Conservation (phyloP, 1,140 invertebrate species). For the Sitobion miscanthi region DNA sequence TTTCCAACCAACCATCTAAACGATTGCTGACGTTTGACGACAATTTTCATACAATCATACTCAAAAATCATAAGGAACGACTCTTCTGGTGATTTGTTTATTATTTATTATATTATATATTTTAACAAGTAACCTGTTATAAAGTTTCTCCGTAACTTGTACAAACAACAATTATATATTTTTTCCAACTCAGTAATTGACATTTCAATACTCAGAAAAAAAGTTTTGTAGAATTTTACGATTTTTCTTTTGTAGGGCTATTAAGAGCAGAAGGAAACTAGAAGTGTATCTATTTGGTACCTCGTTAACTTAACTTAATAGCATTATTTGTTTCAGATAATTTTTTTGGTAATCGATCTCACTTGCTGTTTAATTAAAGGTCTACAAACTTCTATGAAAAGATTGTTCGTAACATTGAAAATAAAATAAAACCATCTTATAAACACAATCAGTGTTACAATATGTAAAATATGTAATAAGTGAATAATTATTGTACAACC, state of each 20-base stretch:
- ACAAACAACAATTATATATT: slow-evolving; percentile 17
- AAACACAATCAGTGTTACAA: too few species aligned
- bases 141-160: not conserved
- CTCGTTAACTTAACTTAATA: not conserved
- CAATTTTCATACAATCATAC: not conserved
- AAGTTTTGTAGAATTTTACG: not conserved
- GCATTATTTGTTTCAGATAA: not conserved
- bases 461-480: too few species aligned
- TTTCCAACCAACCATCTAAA: too few species aligned
- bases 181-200: not conserved
- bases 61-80: not conserved
- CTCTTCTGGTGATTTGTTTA: not conserved
- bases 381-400: not conserved
- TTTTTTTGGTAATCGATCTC: not conserved
- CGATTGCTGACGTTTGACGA: not conserved
- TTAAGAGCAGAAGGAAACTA: not conserved
- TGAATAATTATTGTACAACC: too few species aligned
- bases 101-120: not conserved
- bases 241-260: not conserved
- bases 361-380: not conserved
- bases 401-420: not conserved
- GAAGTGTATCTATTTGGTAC: not conserved
- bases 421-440: too few species aligned
- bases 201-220: not conserved
- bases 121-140: not conserved